These are phyloP conservation scores for Antechinus flavipes DNA, from an alignment of 2,113 vertebrate genomes.

Conservation along the genomic window DNA sequence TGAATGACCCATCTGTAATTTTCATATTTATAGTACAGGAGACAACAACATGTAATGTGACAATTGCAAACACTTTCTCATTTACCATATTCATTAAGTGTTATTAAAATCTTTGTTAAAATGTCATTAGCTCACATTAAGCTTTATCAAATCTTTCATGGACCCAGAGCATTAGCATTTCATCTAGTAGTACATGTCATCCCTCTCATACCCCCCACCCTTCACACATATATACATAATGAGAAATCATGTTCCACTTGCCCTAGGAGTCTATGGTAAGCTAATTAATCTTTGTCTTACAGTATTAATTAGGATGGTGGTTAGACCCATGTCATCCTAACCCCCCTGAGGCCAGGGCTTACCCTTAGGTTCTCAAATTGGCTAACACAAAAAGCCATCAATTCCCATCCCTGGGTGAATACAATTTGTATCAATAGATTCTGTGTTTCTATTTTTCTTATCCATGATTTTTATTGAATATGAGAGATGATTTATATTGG, in stretches of 20 bases:
- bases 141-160: conserved; percentile 53
- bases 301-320: conserved; percentile 39
- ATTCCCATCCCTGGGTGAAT: conserved; percentile 21
- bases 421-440: conserved; percentile 27
- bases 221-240: conserved; percentile 31
- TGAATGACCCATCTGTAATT: conserved; percentile 51
- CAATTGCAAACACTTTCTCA: conserved; percentile 46
- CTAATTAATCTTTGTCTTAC: conserved; percentile 52
- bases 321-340: conserved; percentile 52
- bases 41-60: conserved; percentile 22
- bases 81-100: conserved; percentile 58
- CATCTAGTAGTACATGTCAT: conserved; percentile 26
- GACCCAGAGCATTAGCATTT: conserved; percentile 60
- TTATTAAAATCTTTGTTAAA: conserved; percentile 68
- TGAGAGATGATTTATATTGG: not conserved
- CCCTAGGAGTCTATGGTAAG: conserved; percentile 46
- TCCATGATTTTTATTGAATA: not conserved
- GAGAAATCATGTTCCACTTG: conserved; percentile 49
- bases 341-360: conserved; percentile 14
- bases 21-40: conserved; percentile 61
- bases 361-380: conserved; percentile 26
- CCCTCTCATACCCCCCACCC: not conserved
- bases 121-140: conserved; percentile 67
- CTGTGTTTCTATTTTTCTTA: not conserved
- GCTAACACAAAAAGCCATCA: conserved; percentile 37